These are phyloP conservation scores for Onthophagus sagittarius DNA, from an alignment of 2,888 invertebrate genomes.

Conservation along the genomic window DNA sequence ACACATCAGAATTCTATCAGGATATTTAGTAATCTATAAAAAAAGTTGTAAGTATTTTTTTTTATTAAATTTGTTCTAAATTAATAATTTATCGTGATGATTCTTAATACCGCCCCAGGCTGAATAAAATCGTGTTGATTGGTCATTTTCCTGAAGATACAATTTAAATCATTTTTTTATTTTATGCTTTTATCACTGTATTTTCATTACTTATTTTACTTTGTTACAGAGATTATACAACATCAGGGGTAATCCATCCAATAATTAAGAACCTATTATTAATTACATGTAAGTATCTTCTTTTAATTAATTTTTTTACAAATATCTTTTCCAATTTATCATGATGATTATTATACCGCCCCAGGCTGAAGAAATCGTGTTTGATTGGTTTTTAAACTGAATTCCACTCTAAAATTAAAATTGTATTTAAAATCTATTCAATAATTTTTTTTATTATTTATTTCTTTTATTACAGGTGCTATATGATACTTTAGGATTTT, in stretches of 20 bases:
- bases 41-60: too few species aligned
- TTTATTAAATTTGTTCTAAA: too few species aligned
- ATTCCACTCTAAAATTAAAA: neutral
- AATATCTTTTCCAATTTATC: neutral
- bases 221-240: conserved; percentile 3
- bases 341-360: neutral
- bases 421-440: neutral
- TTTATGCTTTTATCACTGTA: neutral
- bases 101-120: conserved; percentile 8
- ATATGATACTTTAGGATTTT: neutral
- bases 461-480: neutral
- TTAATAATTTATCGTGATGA: neutral
- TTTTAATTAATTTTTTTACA: neutral
- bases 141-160: neutral
- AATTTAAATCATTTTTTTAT: neutral
- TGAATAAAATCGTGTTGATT: neutral
- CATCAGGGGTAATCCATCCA: neutral
- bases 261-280: neutral
- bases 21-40: too few species aligned
- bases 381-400: neutral
- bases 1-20: too few species aligned
- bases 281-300: neutral
- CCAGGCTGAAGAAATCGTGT: neutral
- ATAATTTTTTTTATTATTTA: neutral
- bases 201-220: neutral